Evolutionary conservation across 2,113 vertebrate species (phyloP).

Genomic region (Ailuropoda melanoleuca): DNA sequence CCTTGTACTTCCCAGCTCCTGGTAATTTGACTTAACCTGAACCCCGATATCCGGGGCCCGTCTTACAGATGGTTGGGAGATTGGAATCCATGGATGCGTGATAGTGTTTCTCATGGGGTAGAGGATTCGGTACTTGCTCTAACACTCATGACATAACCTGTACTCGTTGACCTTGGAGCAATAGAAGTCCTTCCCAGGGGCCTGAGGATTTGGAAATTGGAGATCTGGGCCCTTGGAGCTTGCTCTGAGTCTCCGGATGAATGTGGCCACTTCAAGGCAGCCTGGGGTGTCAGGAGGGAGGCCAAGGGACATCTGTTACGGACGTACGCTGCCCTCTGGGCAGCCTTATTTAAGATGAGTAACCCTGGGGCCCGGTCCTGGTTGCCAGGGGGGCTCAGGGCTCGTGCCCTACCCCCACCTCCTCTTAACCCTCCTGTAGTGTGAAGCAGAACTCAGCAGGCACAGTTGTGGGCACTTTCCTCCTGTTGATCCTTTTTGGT

Average conservation of each 20-base stretch:
- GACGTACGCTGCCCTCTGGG: background rate
- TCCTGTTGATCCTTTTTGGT: background rate
- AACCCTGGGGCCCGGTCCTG: background rate
- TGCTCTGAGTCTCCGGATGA: background rate
- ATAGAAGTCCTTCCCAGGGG: background rate
- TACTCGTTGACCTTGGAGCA: background rate
- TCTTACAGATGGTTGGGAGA: background rate
- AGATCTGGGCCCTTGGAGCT: background rate
- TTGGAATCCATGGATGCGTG: background rate
- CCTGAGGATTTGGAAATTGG: background rate
- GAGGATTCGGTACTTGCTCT: background rate
- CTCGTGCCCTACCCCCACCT: background rate
- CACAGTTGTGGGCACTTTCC: background rate
- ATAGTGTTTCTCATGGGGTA: fast-evolving
- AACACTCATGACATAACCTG: background rate
- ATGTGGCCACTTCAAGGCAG: background rate
- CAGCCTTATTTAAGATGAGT: background rate
- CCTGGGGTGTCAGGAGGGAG: background rate
- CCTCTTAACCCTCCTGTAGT: background rate
- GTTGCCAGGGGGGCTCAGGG: background rate
- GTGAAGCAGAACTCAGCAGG: background rate
- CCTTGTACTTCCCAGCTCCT: background rate
- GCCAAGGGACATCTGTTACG: background rate
- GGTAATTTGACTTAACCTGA: background rate
- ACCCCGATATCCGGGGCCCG: background rate